Evolutionary conservation across 2,113 vertebrate genomes (phyloP).

Genomic region (Chamaea fasciata): DNA sequence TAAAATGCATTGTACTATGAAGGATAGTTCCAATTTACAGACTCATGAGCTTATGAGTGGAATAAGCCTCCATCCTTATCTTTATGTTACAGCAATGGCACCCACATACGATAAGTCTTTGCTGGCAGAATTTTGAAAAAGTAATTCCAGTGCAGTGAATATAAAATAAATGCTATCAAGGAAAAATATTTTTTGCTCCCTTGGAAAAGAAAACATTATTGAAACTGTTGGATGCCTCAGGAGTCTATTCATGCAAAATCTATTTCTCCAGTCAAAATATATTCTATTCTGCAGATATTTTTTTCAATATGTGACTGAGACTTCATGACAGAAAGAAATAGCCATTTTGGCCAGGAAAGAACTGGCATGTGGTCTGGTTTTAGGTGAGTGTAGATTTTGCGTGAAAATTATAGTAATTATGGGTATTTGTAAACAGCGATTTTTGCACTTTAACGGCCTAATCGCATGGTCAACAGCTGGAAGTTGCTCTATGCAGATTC

Average conservation of each 20-base stretch:
- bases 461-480: constrained; percentile 57
- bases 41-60: constrained; percentile 71
- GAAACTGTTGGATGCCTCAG: constrained; percentile 76
- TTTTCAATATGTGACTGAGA: constrained; percentile 55
- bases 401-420: constrained; percentile 67
- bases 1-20: constrained; percentile 74
- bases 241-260: constrained; percentile 75
- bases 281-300: constrained; percentile 70
- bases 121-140: constrained; percentile 76
- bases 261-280: constrained; percentile 74
- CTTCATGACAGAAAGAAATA: constrained; percentile 64
- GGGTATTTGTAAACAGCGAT: constrained; percentile 57
- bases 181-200: constrained; percentile 77
- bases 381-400: constrained; percentile 46
- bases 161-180: constrained; percentile 78
- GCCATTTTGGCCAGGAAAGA: constrained; percentile 51
- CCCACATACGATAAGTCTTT: constrained; percentile 76
- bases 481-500: constrained; percentile 59
- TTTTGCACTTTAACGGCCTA: constrained; percentile 58
- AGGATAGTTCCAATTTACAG: constrained; percentile 76
- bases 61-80: constrained; percentile 79
- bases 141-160: constrained; percentile 77
- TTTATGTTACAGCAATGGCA: constrained; percentile 77
- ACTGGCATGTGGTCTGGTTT: constrained; percentile 51
- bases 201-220: constrained; percentile 77